These are phyloP conservation scores for Alsophila aescularia DNA, from an alignment of 2,888 invertebrate species.

Conservation along the genomic window DNA sequence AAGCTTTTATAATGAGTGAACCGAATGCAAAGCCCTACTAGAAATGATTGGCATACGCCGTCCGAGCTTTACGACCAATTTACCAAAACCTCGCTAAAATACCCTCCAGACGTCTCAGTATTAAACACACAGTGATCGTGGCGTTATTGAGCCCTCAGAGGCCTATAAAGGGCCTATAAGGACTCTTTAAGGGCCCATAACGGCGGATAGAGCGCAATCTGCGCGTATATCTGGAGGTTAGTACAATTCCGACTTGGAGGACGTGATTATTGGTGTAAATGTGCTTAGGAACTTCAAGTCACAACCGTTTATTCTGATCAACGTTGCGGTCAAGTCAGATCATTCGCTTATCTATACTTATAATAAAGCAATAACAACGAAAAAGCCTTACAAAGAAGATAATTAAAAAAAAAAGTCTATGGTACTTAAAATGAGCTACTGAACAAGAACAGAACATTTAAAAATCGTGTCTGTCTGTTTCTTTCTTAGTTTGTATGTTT, in stretches of 20 bases:
- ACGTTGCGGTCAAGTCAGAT: no score
- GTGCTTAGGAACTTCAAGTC: background rate
- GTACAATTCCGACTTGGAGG: background rate
- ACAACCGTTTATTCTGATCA: background rate
- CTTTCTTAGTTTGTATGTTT: no score
- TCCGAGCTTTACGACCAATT: conserved; percentile 57
- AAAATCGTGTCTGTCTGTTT: no score
- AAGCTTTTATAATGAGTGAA: background rate
- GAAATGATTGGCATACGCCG: conserved; percentile 6
- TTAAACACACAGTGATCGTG: conserved; percentile 47
- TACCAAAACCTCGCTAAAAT: conserved; percentile 44
- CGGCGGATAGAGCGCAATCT: conserved; percentile 5
- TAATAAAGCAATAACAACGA: no score
- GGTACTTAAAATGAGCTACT: no score
- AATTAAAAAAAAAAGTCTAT: no score
- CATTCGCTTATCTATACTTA: no score
- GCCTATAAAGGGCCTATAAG: conserved; percentile 32
- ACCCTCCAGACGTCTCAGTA: conserved; percentile 32
- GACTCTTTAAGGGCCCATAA: conserved; percentile 26
- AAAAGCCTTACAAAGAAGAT: no score
- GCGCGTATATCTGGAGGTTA: conserved; percentile 3
- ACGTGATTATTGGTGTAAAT: conserved; percentile 8
- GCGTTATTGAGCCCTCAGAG: conserved; percentile 33
- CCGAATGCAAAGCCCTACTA: conserved; percentile 5
- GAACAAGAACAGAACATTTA: no score